phyloP scores from a whole-genome alignment of 1,140 invertebrate genomes.

The Colletes latitarsis region DNA sequence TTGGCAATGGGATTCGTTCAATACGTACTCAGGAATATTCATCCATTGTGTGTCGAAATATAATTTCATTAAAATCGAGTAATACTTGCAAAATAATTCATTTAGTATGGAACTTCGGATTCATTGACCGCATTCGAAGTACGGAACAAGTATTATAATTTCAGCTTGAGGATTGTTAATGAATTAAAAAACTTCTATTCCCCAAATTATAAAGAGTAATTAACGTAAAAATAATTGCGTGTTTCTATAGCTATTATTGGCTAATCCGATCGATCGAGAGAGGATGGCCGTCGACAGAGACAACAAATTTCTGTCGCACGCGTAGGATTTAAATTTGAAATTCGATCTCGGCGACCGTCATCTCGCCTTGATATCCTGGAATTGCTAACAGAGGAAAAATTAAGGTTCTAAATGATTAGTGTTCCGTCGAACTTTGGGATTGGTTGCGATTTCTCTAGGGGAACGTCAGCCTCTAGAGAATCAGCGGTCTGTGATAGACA shows the following conservation, averaged over 20 bases:
- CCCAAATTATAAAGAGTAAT: too few relatives aligned
- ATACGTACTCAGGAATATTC: not conserved
- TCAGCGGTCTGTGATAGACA: constrained; percentile 43
- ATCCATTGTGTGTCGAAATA: not conserved
- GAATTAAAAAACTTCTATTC: too few relatives aligned
- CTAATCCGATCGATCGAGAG: too few relatives aligned
- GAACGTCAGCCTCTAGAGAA: constrained; percentile 11
- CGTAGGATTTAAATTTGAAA: constrained; percentile 20
- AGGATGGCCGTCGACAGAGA: too few relatives aligned
- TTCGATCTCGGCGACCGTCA: not conserved
- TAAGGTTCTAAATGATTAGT: constrained; percentile 33
- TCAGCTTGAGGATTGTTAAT: too few relatives aligned
- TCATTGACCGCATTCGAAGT: too few relatives aligned
- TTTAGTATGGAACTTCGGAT: not conserved
- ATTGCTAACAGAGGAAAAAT: constrained; percentile 44
- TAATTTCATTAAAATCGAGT: not conserved
- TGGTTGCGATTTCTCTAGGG: constrained; percentile 45
- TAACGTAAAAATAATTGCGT: too few relatives aligned
- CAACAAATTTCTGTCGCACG: too few relatives aligned
- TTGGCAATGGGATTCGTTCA: not conserved
- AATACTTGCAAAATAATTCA: not conserved
- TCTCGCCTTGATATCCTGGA: constrained; percentile 26
- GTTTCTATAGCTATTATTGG: too few relatives aligned
- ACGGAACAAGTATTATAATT: too few relatives aligned
- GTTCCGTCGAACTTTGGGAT: constrained; percentile 51